phyloP scores from a whole-genome alignment of 2,113 vertebrate species.

The Brachyhypopomus gauderio region DNA sequence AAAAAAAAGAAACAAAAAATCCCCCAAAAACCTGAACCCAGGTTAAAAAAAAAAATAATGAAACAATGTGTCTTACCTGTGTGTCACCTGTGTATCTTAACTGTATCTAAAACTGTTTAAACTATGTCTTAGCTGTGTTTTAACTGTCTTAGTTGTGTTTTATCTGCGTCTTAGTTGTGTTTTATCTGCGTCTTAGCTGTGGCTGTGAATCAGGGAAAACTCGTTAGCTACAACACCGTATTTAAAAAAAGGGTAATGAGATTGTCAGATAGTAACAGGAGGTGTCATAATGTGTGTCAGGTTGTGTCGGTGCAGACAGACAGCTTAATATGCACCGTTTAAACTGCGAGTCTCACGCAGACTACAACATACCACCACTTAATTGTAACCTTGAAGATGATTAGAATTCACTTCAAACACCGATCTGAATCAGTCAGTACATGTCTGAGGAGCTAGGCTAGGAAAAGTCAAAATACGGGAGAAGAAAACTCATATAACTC shows the following conservation, averaged over 20 bases:
- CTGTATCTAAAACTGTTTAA: too few relatives aligned
- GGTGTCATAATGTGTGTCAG: neutral
- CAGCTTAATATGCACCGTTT: constrained; percentile 35
- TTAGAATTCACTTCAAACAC: constrained; percentile 9
- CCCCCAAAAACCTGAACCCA: neutral
- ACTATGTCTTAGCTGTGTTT: too few relatives aligned
- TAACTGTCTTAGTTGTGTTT: too few relatives aligned
- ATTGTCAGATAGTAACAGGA: neutral
- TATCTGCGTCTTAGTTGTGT: constrained; percentile 5
- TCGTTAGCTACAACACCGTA: constrained; percentile 14
- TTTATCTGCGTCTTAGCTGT: neutral
- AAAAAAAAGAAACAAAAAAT: too few relatives aligned
- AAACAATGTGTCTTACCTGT: neutral
- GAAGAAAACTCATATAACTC: too few relatives aligned
- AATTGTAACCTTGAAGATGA: constrained; percentile 34
- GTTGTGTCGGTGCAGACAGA: neutral
- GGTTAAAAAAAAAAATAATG: neutral
- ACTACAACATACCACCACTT: constrained; percentile 1
- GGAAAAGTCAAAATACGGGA: too few relatives aligned
- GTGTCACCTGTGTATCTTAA: neutral
- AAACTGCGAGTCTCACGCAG: neutral
- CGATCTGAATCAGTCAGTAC: neutral
- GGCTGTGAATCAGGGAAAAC: constrained; percentile 1
- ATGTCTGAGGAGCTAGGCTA: neutral
- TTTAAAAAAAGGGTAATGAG: constrained; percentile 11